Conservation (phyloP, 2,888 invertebrate genomes). For the Drosophila dives region DNA sequence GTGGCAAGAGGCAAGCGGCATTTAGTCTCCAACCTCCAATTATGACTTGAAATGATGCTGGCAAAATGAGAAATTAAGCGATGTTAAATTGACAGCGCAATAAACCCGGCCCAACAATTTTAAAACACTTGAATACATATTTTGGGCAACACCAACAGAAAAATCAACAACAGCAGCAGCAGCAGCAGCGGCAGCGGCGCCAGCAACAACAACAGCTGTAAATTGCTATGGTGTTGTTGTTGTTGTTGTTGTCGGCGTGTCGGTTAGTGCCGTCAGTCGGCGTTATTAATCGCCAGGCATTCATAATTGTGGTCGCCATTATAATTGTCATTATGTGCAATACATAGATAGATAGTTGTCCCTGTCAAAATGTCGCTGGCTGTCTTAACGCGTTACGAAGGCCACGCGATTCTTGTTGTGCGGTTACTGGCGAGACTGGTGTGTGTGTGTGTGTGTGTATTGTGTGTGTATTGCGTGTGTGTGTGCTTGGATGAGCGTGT, state of each 20-base stretch:
- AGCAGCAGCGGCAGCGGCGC: conserved; percentile 38
- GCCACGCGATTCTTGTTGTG: conserved; percentile 37
- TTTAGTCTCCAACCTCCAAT: conserved; percentile 32
- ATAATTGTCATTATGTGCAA: conserved; percentile 80
- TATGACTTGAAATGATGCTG: conserved; percentile 39
- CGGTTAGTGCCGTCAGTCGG: conserved; percentile 46
- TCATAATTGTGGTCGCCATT: conserved; percentile 78
- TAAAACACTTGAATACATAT: conserved; percentile 73
- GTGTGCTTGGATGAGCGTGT: conserved; percentile 13
- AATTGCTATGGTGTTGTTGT: conserved; percentile 34
- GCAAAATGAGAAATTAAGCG: conserved; percentile 70
- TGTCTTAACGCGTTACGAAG: conserved; percentile 52
- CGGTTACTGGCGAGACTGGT: conserved; percentile 3
- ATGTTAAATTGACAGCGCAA: conserved; percentile 72
- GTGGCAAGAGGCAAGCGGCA: not conserved
- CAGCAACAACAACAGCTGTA: conserved; percentile 10
- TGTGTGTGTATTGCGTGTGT: conserved; percentile 22
- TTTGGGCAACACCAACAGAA: conserved; percentile 31
- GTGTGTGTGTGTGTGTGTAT: conserved; percentile 16
- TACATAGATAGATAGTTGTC: conserved; percentile 74
- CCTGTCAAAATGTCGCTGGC: conserved; percentile 74
- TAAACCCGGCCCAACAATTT: conserved; percentile 57
- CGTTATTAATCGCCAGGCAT: conserved; percentile 76
- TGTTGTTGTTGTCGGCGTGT: conserved; percentile 37
- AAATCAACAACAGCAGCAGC: conserved; percentile 35